These are phyloP conservation scores for Macrotis lagotis DNA, from an alignment of 2,113 vertebrate species.

Conservation along the genomic window DNA sequence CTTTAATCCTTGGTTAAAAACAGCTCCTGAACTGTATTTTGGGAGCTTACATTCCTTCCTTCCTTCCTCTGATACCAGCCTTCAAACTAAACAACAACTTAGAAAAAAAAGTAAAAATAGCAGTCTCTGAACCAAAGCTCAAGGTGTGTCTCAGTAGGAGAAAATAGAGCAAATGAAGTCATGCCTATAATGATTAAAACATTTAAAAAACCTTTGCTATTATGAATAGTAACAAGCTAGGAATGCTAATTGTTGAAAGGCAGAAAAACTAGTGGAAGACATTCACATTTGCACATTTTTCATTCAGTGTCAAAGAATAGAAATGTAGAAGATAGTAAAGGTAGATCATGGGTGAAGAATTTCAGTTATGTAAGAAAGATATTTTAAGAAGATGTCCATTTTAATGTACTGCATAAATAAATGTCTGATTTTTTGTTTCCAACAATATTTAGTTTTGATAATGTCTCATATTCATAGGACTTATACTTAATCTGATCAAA, in stretches of 20 bases:
- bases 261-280: slow-evolving; percentile 41
- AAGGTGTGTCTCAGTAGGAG: slow-evolving; percentile 76
- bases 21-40: slow-evolving; percentile 64
- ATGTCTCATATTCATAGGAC: neutral
- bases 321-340: neutral
- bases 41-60: slow-evolving; percentile 80
- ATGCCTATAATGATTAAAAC: slow-evolving; percentile 78
- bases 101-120: slow-evolving; percentile 62
- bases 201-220: slow-evolving; percentile 78
- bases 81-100: slow-evolving; percentile 54
- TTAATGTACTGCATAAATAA: neutral
- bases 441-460: slow-evolving; percentile 23
- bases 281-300: slow-evolving; percentile 41
- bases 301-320: slow-evolving; percentile 52
- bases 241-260: slow-evolving; percentile 41
- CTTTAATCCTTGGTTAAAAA: slow-evolving; percentile 78
- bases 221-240: slow-evolving; percentile 69
- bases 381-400: neutral
- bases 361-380: neutral
- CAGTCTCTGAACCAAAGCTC: slow-evolving; percentile 63
- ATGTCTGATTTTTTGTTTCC: neutral
- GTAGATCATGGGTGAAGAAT: neutral
- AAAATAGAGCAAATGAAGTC: slow-evolving; percentile 76
- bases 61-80: slow-evolving; percentile 69
- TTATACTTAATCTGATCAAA: neutral